Base-by-base conservation (phyloP, 2,113 vertebrate species). In the Sebastes schlegelii region DNA sequence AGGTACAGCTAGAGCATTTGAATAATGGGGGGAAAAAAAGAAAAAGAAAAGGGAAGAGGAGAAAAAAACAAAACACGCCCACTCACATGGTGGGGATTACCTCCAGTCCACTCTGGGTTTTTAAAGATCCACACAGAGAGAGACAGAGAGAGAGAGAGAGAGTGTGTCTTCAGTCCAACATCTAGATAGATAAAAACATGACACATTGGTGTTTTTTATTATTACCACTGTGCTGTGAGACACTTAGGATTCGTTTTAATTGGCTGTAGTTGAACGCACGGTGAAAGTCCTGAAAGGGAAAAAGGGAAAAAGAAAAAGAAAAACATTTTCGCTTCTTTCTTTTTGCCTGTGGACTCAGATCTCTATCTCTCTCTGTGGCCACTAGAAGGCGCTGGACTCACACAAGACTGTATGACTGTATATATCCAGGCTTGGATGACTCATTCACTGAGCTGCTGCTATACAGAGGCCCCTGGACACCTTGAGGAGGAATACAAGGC, bases 71-170 rank as follows among this genome's bases (percentile, higher is more conserved):
- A 96, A 96, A 84, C 94, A 91, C 97, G 96, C 97, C 98, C 97
- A 96, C 96, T 96, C 97, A 98, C 97, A 97, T 96, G 97, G 97
- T 93, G 95, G 95, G 97, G 96, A 97, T 94, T 97, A 96, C 98
- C 98, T 97, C 88, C 91, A 67, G 89, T 94, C 94, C 95, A 92
- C 92, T 90, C 91, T 82, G 72, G 63, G 78, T 52, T 85, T 34
- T 71, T 77, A 66, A 67, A 80, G 82, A 86, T 69, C 73, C 71
- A 80, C 69, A 43, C 74, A 75, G 76, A 64, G 67, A 42, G 74
- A 61, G 58, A 68, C 61, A 42, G 68, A 26, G 48, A 46, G 83
- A 69, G 67, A 66, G 82, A 65, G 67, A 46, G 66, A n/a, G 45
- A 45, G 62, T 21, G 75, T 69, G 40, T 57, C 34, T 45, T n/a